phyloP scores from a whole-genome alignment of 1,140 invertebrate species.

The Brachionus calyciflorus region DNA sequence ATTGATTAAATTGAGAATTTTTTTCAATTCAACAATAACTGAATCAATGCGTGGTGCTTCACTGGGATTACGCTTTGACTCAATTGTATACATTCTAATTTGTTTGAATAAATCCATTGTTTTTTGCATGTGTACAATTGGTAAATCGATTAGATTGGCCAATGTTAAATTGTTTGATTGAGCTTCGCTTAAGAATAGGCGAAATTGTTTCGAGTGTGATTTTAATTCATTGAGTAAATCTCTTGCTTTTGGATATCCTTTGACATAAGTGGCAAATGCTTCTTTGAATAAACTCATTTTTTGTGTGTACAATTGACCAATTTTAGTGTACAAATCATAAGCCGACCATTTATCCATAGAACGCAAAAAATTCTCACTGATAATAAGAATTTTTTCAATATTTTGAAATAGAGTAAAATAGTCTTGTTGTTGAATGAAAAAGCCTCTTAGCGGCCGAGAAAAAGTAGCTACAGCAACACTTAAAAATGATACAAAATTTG shows the following conservation, averaged over 20 bases:
- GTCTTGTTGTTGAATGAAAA: constrained; percentile 45
- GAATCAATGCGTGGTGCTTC: constrained; percentile 43
- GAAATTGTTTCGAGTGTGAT: constrained; percentile 34
- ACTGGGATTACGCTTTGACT: constrained; percentile 14
- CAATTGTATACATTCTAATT: constrained; percentile 30
- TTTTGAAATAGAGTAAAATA: constrained; percentile 45
- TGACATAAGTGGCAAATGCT: constrained; percentile 23
- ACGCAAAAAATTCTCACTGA: constrained; percentile 39
- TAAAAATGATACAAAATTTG: constrained; percentile 36
- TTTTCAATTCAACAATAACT: constrained; percentile 42
- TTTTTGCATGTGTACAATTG: constrained; percentile 40
- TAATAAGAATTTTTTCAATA: constrained; percentile 28
- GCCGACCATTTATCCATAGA: constrained; percentile 46
- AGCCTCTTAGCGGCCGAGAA: constrained; percentile 17
- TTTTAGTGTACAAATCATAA: constrained; percentile 44
- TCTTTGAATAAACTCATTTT: constrained; percentile 46
- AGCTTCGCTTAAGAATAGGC: constrained; percentile 15
- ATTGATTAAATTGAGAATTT: not conserved
- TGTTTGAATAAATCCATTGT: constrained; percentile 35
- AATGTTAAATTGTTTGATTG: constrained; percentile 9
- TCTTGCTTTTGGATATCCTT: constrained; percentile 17
- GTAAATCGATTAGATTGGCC: constrained; percentile 33
- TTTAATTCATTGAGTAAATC: constrained; percentile 9
- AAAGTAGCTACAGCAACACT: constrained; percentile 16
- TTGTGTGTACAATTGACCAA: constrained; percentile 35